Evolutionary conservation across 1,140 invertebrate genomes (phyloP).

Genomic region (Chironomus striatipennis): DNA sequence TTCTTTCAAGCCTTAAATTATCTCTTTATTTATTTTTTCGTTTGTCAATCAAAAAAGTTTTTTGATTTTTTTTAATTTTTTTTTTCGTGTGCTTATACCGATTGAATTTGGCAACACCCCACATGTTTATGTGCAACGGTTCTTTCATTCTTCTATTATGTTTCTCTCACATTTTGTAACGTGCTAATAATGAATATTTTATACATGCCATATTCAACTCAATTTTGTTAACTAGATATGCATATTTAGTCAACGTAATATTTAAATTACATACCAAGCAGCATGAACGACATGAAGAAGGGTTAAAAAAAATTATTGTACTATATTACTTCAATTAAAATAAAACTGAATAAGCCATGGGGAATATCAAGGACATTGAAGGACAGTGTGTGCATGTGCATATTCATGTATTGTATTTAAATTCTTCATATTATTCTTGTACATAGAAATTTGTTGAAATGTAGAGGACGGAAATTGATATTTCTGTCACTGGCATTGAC

Average conservation of each 20-base stretch:
- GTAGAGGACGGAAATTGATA: not conserved
- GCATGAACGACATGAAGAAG: no score
- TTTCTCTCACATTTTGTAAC: not conserved
- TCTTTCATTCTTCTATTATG: not conserved
- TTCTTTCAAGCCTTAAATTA: not conserved
- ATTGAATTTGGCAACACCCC: not conserved
- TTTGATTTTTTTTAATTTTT: not conserved
- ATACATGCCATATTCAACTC: no score
- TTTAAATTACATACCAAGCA: no score
- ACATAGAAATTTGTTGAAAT: not conserved
- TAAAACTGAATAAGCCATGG: not conserved
- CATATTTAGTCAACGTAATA: no score
- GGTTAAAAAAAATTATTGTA: no score
- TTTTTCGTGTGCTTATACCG: no score
- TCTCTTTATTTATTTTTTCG: not conserved
- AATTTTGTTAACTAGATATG: not conserved
- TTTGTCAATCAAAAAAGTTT: constrained; percentile 8
- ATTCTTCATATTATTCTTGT: no score
- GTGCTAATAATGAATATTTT: constrained; percentile 8
- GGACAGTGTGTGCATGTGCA: not conserved
- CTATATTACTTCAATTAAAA: no score
- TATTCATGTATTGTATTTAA: no score
- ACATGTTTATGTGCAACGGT: not conserved
- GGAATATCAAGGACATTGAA: not conserved
- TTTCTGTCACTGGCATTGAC: not conserved